Conservation (phyloP, 2,113 vertebrate species). For the Trachemys scripta region DNA sequence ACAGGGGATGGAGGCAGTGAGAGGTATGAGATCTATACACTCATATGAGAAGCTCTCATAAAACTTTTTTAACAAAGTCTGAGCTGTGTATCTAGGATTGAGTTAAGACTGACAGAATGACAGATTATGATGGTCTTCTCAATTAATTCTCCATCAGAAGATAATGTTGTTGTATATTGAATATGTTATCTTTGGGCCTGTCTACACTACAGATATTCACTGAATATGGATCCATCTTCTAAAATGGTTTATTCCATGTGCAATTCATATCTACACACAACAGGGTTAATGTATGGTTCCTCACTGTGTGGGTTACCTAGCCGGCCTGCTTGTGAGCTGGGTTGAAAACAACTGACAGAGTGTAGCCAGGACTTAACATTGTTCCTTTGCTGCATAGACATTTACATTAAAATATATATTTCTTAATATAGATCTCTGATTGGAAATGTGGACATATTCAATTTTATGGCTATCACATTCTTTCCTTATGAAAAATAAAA, state of each 20-base stretch:
- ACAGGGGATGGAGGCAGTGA: too few relatives aligned
- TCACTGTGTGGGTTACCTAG: neutral
- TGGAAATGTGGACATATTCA: neutral
- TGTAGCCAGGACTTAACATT: neutral
- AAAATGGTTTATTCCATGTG: neutral
- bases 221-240: neutral
- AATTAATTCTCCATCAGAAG: neutral
- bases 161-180: neutral
- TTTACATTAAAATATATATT: neutral
- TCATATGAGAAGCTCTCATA: neutral
- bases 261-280: neutral
- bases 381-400: neutral
- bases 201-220: neutral
- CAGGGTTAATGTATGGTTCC: neutral
- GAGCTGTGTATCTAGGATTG: neutral
- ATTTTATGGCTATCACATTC: neutral
- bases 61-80: neutral
- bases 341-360: neutral
- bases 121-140: neutral
- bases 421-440: neutral
- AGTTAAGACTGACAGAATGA: neutral
- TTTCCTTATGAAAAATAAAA: neutral
- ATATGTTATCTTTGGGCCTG: neutral
- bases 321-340: neutral
- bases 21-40: too few relatives aligned